These are phyloP conservation scores for Helicoverpa assulta DNA, from an alignment of 2,888 invertebrate species.

Conservation along the genomic window DNA sequence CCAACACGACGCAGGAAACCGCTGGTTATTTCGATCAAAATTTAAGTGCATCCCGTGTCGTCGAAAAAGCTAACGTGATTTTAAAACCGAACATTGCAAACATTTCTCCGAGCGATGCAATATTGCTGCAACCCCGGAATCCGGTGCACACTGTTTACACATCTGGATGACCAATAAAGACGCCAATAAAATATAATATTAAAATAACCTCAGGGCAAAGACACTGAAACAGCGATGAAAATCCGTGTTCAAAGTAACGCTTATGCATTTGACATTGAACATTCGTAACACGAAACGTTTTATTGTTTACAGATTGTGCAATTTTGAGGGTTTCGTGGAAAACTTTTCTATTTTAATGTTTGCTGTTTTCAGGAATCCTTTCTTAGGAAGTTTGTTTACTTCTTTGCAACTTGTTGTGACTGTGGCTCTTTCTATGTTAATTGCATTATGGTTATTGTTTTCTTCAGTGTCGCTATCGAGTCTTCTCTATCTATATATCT, in stretches of 20 bases:
- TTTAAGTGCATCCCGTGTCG: conserved; percentile 61
- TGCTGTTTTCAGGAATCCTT: conserved; percentile 5
- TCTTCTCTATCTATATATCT: too few relatives aligned
- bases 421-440: too few relatives aligned
- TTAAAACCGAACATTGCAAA: conserved; percentile 59
- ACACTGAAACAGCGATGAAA: conserved; percentile 53
- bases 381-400: neutral
- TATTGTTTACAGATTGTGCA: conserved; percentile 46
- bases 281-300: conserved; percentile 36
- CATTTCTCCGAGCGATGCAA: conserved; percentile 66
- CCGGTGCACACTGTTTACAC: conserved; percentile 79
- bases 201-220: conserved; percentile 72
- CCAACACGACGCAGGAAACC: conserved; percentile 47
- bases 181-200: conserved; percentile 77
- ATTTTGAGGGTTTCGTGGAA: conserved; percentile 27
- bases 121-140: conserved; percentile 70
- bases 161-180: conserved; percentile 82
- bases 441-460: too few relatives aligned
- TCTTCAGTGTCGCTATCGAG: too few relatives aligned
- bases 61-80: conserved; percentile 61
- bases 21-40: conserved; percentile 57
- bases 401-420: neutral
- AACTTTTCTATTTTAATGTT: conserved; percentile 9
- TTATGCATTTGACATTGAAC: conserved; percentile 48
- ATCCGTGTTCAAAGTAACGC: conserved; percentile 34